These are phyloP conservation scores for Orgyia antiqua DNA, from an alignment of 2,888 invertebrate genomes.

Conservation along the genomic window DNA sequence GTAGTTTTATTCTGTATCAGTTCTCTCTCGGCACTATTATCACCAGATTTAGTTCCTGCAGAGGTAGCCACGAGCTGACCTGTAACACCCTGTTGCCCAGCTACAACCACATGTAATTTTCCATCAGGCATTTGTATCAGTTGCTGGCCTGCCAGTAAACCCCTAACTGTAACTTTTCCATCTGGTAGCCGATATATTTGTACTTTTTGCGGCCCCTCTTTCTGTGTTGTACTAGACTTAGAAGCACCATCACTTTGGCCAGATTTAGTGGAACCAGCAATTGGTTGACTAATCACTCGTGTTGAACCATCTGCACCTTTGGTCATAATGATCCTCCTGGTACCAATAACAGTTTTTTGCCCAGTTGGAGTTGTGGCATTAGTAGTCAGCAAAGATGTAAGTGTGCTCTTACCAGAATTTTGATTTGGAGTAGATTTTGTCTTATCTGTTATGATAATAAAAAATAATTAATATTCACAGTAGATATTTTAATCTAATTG, in stretches of 20 bases:
- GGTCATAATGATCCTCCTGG: slow-evolving; percentile 85
- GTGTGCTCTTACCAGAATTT: slow-evolving; percentile 79
- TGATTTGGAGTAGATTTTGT: slow-evolving; percentile 68
- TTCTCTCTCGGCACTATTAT: slow-evolving; percentile 20
- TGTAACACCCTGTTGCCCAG: slow-evolving; percentile 76
- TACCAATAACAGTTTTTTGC: slow-evolving; percentile 81
- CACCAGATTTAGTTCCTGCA: slow-evolving; percentile 36
- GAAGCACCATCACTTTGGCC: slow-evolving; percentile 49
- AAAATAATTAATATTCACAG: background rate
- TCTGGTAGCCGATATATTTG: slow-evolving; percentile 94
- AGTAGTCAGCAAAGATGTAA: slow-evolving; percentile 82
- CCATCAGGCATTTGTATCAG: slow-evolving; percentile 96
- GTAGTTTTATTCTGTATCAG: slow-evolving; percentile 11
- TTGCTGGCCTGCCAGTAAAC: slow-evolving; percentile 94
- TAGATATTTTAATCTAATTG: no score
- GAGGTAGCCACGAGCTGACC: slow-evolving; percentile 65
- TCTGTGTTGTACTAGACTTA: slow-evolving; percentile 43
- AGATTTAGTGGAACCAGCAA: slow-evolving; percentile 57
- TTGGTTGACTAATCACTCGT: slow-evolving; percentile 79
- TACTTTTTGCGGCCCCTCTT: slow-evolving; percentile 84
- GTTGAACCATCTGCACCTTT: slow-evolving; percentile 84
- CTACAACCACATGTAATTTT: slow-evolving; percentile 89
- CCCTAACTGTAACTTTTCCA: slow-evolving; percentile 94
- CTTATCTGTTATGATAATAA: slow-evolving; percentile 51
- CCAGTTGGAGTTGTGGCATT: slow-evolving; percentile 67